Evolutionary conservation across 2,888 invertebrate species (phyloP), one percentile per base, ranked within the genome.

Genomic region (Drosophila acutilabella): DNA sequence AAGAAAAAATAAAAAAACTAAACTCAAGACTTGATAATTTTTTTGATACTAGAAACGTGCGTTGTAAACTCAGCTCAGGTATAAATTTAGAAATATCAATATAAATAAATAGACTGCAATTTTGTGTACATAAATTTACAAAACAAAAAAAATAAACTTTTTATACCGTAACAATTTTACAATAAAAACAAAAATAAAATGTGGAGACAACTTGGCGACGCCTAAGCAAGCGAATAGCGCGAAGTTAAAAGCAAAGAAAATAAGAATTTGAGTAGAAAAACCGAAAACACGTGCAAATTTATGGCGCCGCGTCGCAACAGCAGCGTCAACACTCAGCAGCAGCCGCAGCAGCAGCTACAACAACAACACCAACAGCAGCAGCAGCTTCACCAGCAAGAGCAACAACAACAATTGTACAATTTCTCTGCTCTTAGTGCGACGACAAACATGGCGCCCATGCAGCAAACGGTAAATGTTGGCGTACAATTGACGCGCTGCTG

Each of bases 401-500:
- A 65, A 18, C 70, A 72, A 11, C 77, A 62, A n/a, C 75, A 62
- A 40, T 36, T 79, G 18, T 67, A 20, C 62, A 71, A 52, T 36
- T 75, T 52, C 47, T 48, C 57, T 42, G 41, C 64, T 16, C 68
- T 41, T 47, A 51, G 30, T 30, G 30, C 65, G 16, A n/a, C 53
- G 20, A n/a, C 53, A 13, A 71, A 33, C 58, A 91, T 91, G 91
- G 88, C 91, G 73, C 91, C 92, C 54, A 90, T 91, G 90, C 90
- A 90, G 70, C 73, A 76, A 68, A 88, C 67, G 45, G 56, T 77
- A 16, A 74, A 65, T 70, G 71, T 75, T 26, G 66, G 71, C 52
- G 69, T 74, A 7, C 93, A 89, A 88, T 93, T 94, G 74, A 94
- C 94, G 36, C 95, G 95, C 78, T 97, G 97, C 93, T 97, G 97